A percentile compares a stretch with the other conserved stretches of the same genome.
These are phyloP conservation scores for Acipenser ruthenus DNA, from an alignment of 2,797 vertebrate genomes.

Conservation along the genomic window DNA sequence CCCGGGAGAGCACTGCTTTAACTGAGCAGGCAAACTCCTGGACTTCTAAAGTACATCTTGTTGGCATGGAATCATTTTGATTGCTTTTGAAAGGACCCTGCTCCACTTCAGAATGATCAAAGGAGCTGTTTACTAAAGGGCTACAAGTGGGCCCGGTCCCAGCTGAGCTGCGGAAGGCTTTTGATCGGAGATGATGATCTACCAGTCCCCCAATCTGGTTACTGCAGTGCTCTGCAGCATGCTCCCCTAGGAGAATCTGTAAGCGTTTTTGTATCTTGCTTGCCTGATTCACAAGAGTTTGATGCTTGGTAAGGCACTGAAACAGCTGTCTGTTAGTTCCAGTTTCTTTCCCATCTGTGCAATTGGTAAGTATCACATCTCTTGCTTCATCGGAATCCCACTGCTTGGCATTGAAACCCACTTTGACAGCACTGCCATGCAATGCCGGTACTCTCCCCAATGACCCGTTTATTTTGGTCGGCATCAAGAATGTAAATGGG, in stretches of 20 bases:
- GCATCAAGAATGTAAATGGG: slow-evolving; percentile 44
- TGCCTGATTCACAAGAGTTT: slow-evolving; percentile 59
- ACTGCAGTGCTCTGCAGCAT: slow-evolving; percentile 64
- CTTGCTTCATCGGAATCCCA: slow-evolving; percentile 32
- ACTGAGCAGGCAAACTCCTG: slow-evolving; percentile 56
- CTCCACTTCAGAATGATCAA: slow-evolving; percentile 24
- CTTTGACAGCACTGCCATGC: slow-evolving; percentile 39
- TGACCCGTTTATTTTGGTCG: slow-evolving; percentile 46
- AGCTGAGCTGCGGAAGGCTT: too few species aligned
- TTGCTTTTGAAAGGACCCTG: slow-evolving; percentile 27
- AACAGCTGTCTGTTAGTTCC: slow-evolving; percentile 51
- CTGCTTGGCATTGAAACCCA: slow-evolving; percentile 41
- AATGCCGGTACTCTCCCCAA: slow-evolving; percentile 31
- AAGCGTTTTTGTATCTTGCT: slow-evolving; percentile 67
- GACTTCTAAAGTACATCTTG: slow-evolving; percentile 48
- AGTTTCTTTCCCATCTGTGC: slow-evolving; percentile 40
- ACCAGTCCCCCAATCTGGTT: slow-evolving; percentile 71
- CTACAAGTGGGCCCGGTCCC: not conserved
- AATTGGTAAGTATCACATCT: slow-evolving; percentile 30
- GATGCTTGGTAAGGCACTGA: slow-evolving; percentile 65
- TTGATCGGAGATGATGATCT: slow-evolving; percentile 39
- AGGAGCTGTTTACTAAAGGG: slow-evolving; percentile 31
- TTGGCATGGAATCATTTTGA: slow-evolving; percentile 34
- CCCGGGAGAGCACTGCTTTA: slow-evolving; percentile 55
- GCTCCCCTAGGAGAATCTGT: slow-evolving; percentile 69